Base-by-base conservation (phyloP, 2,888 invertebrate genomes). In the Teinopalpus imperialis region DNA sequence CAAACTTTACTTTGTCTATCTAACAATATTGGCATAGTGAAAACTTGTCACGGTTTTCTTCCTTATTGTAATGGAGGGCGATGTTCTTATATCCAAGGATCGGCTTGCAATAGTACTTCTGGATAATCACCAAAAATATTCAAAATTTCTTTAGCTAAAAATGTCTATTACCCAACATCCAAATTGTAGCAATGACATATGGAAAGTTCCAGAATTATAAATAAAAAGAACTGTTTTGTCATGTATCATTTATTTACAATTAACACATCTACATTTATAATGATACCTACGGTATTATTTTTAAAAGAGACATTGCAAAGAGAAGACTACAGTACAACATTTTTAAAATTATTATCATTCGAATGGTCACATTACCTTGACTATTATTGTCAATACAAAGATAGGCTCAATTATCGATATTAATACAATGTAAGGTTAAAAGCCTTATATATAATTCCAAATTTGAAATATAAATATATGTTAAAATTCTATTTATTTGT, bases 171-270 rank as follows among this genome's bases (percentile, higher is more conserved):
- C n/a, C n/a, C n/a, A n/a, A n/a, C n/a, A n/a, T n/a, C n/a, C n/a
- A n/a, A n/a, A n/a, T n/a, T n/a, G n/a, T n/a, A n/a, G n/a, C n/a
- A n/a, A n/a, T n/a, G n/a, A n/a, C n/a, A n/a, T n/a, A n/a, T n/a
- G n/a, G n/a, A n/a, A n/a, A n/a, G n/a, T n/a, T n/a, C n/a, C n/a
- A n/a, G n/a, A n/a, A n/a, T n/a, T n/a, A n/a, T 34, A 18, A 18
- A 32, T 23, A 46, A 40, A 31, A 27, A n/a, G 59, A 75, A 68
- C 66, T 47, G 36, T 10, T 23, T 59, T 63, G 67, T 68, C 67
- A 72, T 65, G 61, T 69, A 64, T 57, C 61, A 61, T 79, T 78
- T 81, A 79, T 81, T 81, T 80, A 77, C 75, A 81, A 60, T 71
- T 75, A 77, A 77, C 66, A 75, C 60, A 68, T 74, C 64, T 67